phyloP scores from a whole-genome alignment of 2,797 vertebrate species.

The Toxotes lorentzi region DNA sequence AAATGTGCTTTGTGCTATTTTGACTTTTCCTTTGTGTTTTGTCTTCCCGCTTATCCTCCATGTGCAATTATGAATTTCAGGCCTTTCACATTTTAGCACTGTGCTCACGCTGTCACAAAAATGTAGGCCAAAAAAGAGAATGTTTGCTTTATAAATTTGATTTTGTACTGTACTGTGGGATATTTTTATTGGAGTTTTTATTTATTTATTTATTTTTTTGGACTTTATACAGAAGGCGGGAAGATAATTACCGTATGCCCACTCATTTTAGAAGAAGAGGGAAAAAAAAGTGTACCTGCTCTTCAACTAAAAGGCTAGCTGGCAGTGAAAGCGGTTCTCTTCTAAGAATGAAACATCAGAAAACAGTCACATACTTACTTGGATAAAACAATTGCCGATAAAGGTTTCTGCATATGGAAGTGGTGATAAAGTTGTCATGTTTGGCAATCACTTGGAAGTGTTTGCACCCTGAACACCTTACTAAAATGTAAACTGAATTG shows the following conservation, averaged over 20 bases:
- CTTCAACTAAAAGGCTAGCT: constrained; percentile 16
- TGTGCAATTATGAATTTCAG: constrained; percentile 45
- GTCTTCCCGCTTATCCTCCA: constrained; percentile 33
- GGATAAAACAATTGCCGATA: constrained; percentile 29
- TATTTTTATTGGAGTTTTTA: constrained; percentile 32
- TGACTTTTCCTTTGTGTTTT: constrained; percentile 33
- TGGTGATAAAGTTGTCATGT: constrained; percentile 39
- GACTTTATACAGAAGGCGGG: constrained; percentile 26
- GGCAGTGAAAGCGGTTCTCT: constrained; percentile 9
- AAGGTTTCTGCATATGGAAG: constrained; percentile 17
- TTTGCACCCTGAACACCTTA: constrained; percentile 21
- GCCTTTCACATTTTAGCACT: constrained; percentile 35
- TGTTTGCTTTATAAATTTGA: constrained; percentile 41
- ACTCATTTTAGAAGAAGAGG: constrained; percentile 24
- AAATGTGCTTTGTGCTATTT: constrained; percentile 46
- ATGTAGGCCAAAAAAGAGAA: constrained; percentile 22
- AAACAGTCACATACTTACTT: constrained; percentile 26
- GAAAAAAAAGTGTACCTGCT: constrained; percentile 15
- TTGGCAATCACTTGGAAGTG: constrained; percentile 31
- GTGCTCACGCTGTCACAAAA: constrained; percentile 19
- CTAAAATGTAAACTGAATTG: constrained; percentile 33
- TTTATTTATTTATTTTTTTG: no score
- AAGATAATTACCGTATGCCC: constrained; percentile 43
- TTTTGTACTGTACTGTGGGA: constrained; percentile 17
- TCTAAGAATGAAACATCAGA: constrained; percentile 38